Conservation (phyloP, 1,140 invertebrate species). For the Bombus waltoni region DNA sequence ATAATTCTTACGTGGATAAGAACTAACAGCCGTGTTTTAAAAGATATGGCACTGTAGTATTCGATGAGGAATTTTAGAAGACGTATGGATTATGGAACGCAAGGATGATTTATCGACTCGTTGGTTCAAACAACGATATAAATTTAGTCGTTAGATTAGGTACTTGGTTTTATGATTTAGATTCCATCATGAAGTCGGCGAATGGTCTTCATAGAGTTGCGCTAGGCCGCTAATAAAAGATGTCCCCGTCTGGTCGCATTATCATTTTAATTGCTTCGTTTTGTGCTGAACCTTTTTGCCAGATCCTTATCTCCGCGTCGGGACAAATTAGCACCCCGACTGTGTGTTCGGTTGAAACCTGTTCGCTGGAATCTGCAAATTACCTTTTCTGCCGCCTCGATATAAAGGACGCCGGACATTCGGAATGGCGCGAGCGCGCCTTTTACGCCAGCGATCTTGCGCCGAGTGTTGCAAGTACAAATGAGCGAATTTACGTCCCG, state of each 20-base stretch:
- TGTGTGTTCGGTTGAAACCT: constrained; percentile 42
- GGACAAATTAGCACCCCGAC: constrained; percentile 55
- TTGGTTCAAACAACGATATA: neutral
- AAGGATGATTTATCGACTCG: neutral
- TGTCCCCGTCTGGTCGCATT: constrained; percentile 4
- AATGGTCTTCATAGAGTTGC: neutral
- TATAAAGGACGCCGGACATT: constrained; percentile 41
- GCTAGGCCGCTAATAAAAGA: constrained; percentile 19
- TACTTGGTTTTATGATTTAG: neutral
- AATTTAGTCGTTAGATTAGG: neutral
- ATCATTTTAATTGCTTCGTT: constrained; percentile 57
- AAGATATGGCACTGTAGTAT: neutral
- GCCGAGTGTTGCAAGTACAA: constrained; percentile 33
- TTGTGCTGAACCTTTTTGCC: constrained; percentile 44
- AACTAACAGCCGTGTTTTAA: neutral
- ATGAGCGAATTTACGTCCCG: constrained; percentile 11
- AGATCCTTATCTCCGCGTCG: constrained; percentile 44
- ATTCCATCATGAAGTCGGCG: neutral
- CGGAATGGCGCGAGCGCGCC: constrained; percentile 8
- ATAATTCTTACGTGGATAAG: neutral
- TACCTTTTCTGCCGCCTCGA: constrained; percentile 49
- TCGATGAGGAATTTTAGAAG: neutral
- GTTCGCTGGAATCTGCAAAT: constrained; percentile 52
- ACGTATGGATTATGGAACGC: neutral
- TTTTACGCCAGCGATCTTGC: constrained; percentile 27